phyloP scores from a whole-genome alignment of 2,888 invertebrate species.

The Drosophila aldrichi region DNA sequence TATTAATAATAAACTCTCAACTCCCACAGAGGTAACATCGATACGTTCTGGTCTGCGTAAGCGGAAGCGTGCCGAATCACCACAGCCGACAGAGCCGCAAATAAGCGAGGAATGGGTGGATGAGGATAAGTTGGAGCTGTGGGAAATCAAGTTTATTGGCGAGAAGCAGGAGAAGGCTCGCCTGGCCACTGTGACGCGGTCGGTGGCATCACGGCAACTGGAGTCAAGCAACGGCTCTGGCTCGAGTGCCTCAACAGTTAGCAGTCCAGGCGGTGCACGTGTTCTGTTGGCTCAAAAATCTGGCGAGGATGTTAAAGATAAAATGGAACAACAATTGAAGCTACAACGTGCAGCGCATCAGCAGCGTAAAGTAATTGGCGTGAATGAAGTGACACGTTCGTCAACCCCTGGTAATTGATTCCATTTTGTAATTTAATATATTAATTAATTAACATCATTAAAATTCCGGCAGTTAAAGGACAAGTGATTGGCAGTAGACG shows the following conservation, averaged over 20 bases:
- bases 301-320: constrained; percentile 91
- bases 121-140: constrained; percentile 96
- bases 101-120: constrained; percentile 98
- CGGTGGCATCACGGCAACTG: constrained; percentile 89
- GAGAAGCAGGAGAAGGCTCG: constrained; percentile 90
- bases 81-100: constrained; percentile 97
- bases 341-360: constrained; percentile 95
- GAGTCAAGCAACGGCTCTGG: constrained; percentile 86
- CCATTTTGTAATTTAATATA: background rate
- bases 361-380: constrained; percentile 89
- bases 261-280: constrained; percentile 66
- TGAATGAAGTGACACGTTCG: constrained; percentile 56
- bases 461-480: constrained; percentile 64
- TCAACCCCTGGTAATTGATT: constrained; percentile 62
- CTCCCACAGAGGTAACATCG: constrained; percentile 92
- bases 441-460: background rate
- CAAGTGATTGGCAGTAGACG: constrained; percentile 83
- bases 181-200: constrained; percentile 86
- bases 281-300: constrained; percentile 86
- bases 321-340: constrained; percentile 95
- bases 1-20: background rate
- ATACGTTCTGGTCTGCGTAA: constrained; percentile 97
- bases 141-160: constrained; percentile 98
- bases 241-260: constrained; percentile 63
- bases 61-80: constrained; percentile 96